These are phyloP conservation scores for Lacerta agilis DNA, from an alignment of 2,797 vertebrate species.

Conservation along the genomic window DNA sequence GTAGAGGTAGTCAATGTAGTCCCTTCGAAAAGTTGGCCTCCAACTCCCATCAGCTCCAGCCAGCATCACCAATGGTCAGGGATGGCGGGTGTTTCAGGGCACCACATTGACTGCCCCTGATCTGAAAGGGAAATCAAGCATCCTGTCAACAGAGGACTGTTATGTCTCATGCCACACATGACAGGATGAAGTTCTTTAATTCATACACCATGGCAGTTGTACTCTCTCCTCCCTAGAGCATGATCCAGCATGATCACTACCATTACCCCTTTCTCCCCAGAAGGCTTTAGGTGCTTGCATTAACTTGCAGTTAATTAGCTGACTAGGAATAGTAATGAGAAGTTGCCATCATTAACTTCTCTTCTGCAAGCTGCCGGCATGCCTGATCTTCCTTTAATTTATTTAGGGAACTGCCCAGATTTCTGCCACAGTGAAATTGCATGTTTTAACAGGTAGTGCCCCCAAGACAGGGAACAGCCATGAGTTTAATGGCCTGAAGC, in stretches of 20 bases:
- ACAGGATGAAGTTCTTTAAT: neutral
- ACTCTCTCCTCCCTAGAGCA: neutral
- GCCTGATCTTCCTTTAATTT: constrained; percentile 14
- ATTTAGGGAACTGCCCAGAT: neutral
- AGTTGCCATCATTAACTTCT: neutral
- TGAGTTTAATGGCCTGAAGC: neutral
- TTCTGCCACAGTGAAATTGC: constrained; percentile 8
- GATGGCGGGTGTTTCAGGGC: no score
- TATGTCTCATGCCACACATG: neutral
- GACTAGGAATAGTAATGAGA: neutral
- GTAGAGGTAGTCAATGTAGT: no score
- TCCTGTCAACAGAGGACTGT: neutral
- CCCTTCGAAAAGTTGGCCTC: no score
- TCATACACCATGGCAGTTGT: neutral
- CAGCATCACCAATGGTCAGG: no score
- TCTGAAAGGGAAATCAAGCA: no score
- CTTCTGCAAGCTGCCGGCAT: neutral
- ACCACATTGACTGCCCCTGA: no score
- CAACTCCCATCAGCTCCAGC: no score
- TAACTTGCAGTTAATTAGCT: constrained; percentile 21
- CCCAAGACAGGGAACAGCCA: neutral
- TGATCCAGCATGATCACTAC: neutral
- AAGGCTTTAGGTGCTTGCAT: neutral
- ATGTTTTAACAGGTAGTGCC: constrained; percentile 12
- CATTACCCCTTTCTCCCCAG: neutral